Conservation (phyloP, 2,888 invertebrate genomes). For the Lottia scabra region DNA sequence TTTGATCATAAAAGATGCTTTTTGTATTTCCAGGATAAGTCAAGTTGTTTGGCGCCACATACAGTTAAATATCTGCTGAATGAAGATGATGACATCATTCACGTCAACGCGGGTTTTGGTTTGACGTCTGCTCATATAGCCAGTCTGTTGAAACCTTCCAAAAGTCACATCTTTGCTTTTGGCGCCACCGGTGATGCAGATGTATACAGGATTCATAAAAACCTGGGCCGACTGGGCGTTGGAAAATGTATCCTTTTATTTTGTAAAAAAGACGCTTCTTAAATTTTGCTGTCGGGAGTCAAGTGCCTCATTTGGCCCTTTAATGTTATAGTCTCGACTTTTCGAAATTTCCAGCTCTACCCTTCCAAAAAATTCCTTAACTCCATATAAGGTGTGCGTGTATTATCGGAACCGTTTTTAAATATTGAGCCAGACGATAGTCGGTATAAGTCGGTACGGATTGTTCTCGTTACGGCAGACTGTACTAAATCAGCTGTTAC, state of each 20-base stretch:
- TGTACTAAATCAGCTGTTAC: conserved; percentile 64
- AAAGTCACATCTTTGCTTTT: conserved; percentile 55
- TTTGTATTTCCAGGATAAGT: conserved; percentile 62
- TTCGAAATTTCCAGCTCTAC: too few species aligned
- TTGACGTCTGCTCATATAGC: conserved; percentile 63
- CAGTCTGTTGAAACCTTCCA: conserved; percentile 52
- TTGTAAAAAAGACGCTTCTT: too few species aligned
- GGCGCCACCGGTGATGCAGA: conserved; percentile 45
- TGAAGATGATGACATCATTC: conserved; percentile 64
- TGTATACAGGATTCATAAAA: conserved; percentile 37
- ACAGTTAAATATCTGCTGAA: conserved; percentile 59
- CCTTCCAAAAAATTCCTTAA: conserved; percentile 26
- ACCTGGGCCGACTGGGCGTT: conserved; percentile 55
- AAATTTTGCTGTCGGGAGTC: too few species aligned
- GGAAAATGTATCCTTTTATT: conserved; percentile 55
- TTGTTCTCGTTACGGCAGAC: conserved; percentile 60
- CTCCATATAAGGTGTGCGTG: conserved; percentile 45
- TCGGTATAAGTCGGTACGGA: conserved; percentile 56
- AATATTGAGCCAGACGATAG: conserved; percentile 56
- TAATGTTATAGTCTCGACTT: too few species aligned
- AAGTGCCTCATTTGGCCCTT: too few species aligned
- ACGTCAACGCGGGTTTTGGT: conserved; percentile 63
- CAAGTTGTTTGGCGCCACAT: conserved; percentile 64
- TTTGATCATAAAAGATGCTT: too few species aligned
- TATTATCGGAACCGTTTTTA: conserved; percentile 48